Base-by-base conservation (phyloP, 37 sponge, comb jelly and placozoan genomes). In the Trichoplax adhaerens region DNA sequence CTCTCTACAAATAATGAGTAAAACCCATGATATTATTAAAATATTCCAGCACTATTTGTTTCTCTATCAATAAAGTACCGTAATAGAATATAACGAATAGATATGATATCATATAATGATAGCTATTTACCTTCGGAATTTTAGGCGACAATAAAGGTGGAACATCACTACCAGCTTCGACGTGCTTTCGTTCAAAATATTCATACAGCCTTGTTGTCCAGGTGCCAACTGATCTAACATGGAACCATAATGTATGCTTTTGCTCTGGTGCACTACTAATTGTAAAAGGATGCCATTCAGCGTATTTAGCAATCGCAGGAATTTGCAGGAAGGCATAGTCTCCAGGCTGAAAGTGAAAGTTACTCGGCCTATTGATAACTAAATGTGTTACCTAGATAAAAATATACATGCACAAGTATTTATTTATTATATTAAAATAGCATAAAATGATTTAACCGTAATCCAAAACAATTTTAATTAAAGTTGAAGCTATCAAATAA, bases 281-380 rank as follows among this genome's bases (percentile, higher is more conserved):
- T 8, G 90, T 89, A 71, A 89, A 89, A 6, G 90, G 90, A 65
- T 89, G 90, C 90, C 90, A 89, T 63, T 89, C 90, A 29, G 29
- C 29, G 51, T 89, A 89, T 57, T 78, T 78, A 8, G 90, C 90
- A 53, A 89, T 85, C n/a, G 58, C 48, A 6, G 90, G 90, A 29
- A 89, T 82, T 49, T 85, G 87, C 3, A 89, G 47, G 66, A 80
- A 89, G 2, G 81, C 61, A 68, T 89, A 89, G 83, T 89, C 90
- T 53, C 90, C 90, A 6, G 90, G 86, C 53, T 89, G 80, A 56
- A 78, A 89, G 46, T 56, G 54, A 77, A 89, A 85, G 56, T 83
- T 79, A 2, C 68, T 49, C 1, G 90, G 85, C 57, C 84, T 70
- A 0, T 74, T 75, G 56, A 89, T 70, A 54, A 81, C 86, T 6